Evolutionary conservation across 2,797 vertebrate genomes (phyloP).

Genomic region (Rhinoraja longicauda): DNA sequence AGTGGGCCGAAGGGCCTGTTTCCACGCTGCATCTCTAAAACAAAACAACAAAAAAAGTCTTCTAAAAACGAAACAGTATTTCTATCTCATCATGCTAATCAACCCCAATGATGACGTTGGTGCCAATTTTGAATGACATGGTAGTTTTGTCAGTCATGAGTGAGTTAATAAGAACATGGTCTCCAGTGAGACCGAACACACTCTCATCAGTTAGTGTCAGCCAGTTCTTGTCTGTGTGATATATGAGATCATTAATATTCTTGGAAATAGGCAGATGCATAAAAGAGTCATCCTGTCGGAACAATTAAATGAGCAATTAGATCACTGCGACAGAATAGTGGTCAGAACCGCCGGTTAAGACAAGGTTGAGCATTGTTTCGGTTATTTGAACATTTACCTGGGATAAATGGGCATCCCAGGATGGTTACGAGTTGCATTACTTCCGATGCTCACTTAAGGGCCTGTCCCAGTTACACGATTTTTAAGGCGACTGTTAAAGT

Average conservation of each 20-base stretch:
- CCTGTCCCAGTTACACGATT: too few species aligned
- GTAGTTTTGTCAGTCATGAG: not conserved
- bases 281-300: conserved; percentile 16
- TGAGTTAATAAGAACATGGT: not conserved
- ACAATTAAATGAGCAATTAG: conserved; percentile 25
- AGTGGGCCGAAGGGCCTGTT: too few species aligned
- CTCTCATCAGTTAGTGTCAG: conserved; percentile 21
- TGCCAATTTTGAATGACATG: not conserved
- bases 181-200: conserved; percentile 3
- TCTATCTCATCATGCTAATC: not conserved
- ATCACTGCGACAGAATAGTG: not conserved
- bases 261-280: conserved; percentile 29
- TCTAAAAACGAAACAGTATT: not conserved
- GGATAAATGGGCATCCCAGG: not conserved
- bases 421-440: not conserved
- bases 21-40: too few species aligned
- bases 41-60: not conserved
- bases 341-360: not conserved
- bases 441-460: not conserved
- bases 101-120: not conserved
- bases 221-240: conserved; percentile 35
- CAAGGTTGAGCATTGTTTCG: conserved; percentile 4
- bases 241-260: conserved; percentile 38
- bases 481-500: too few species aligned
- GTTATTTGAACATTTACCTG: not conserved